Evolutionary conservation across 92 coral and sea anemone genomes (phyloP), one percentile per base, ranked within the genome.

Genomic region (Chrysogorgia sp.): DNA sequence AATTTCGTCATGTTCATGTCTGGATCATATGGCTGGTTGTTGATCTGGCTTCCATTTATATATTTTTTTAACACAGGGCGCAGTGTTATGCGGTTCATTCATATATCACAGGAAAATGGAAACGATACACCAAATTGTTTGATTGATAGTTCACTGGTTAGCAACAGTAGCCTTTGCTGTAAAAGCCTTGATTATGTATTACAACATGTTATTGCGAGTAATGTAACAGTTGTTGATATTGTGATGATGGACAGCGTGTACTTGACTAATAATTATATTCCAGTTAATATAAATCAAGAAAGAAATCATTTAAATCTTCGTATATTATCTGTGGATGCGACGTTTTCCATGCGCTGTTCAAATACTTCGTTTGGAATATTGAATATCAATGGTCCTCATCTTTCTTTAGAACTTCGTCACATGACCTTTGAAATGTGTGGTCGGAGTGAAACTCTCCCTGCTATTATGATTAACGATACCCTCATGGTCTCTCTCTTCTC

Each of bases 371-470:
- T 88, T 25, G 88, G 86, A 26, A 52, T 93, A 13, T 72, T 72
- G 41, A 34, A 52, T 33, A 32, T 72, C 12, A 48, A 32, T 31
- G 79, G 79, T 10, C 65, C 32, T 23, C 30, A 72, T 33, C 32
- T 72, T 58, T 14, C 32, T 10, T 23, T 72, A 50, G 76, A 69
- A n/a, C 48, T 69, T 69, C 61, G 34, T 12, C 77, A 90, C 30
- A 66, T 93, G 15, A 79, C 77, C 49, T 89, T 93, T 71, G 81
- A 82, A 56, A 35, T 83, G 40, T 91, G 96, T 67, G 83, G 88
- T 32, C 79, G 87, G 10, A 52, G 2, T 21, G 88, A 90, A 10
- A 89, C 96, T 3, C 89, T 47, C 5, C 76, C 76, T 10, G 76
- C 33, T 45, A 26, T 93, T 8, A 31, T 83, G 26, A 66, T 91